A percentile compares a stretch with the other conserved stretches of the same genome.
Conservation (phyloP, 2,888 invertebrate species). For the Lepidocyrtoides sp. region DNA sequence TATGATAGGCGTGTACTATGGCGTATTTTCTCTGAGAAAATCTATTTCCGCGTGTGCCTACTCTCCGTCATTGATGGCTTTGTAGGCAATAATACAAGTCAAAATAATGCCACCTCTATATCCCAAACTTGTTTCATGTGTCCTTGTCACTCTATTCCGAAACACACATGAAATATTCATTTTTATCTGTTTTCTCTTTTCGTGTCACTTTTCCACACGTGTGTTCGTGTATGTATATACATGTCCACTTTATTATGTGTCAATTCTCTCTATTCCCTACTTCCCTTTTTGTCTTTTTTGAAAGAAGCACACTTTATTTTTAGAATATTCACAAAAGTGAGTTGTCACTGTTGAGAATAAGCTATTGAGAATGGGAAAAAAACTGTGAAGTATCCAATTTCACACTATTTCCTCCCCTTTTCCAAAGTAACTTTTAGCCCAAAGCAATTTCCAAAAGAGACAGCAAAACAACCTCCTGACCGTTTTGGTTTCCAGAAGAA, state of each 20-base stretch:
- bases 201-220: not conserved
- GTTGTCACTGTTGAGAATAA: slow-evolving; percentile 24
- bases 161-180: slow-evolving; percentile 23
- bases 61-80: not conserved
- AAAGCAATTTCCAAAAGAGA: not conserved
- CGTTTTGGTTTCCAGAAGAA: not conserved
- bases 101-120: not conserved
- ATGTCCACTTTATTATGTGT: not conserved
- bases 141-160: not conserved
- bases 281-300: not conserved
- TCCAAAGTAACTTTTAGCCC: not conserved
- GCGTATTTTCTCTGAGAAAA: not conserved
- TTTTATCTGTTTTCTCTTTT: not conserved
- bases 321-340: not conserved
- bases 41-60: not conserved
- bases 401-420: not conserved
- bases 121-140: not conserved
- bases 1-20: not conserved
- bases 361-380: not conserved
- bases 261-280: not conserved
- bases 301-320: not conserved
- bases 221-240: not conserved
- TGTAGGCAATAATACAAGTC: not conserved
- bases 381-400: slow-evolving; percentile 25
- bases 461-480: too few species aligned